Percentiles rank a stretch among this genome's conserved stretches.
These are phyloP conservation scores for Trissolcus brochymenae DNA, from an alignment of 2,888 invertebrate species.

Conservation along the genomic window DNA sequence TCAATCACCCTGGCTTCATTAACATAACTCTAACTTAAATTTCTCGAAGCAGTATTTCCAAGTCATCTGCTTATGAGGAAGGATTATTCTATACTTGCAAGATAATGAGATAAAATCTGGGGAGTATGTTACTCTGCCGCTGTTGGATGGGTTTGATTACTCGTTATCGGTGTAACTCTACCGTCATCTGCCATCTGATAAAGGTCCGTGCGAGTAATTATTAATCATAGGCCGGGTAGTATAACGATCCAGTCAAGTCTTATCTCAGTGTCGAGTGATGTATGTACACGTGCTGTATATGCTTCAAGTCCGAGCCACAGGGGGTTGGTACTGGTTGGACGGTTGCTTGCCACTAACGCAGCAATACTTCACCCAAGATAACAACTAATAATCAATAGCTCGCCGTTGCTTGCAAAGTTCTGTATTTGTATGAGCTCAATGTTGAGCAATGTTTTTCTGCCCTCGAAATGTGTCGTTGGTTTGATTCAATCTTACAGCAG, in stretches of 20 bases:
- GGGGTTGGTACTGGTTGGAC: slow-evolving; percentile 57
- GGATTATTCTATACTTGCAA: slow-evolving; percentile 47
- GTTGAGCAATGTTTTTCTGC: no score
- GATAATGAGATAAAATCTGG: slow-evolving; percentile 56
- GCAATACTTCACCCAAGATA: slow-evolving; percentile 72
- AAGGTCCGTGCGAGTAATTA: slow-evolving; percentile 72
- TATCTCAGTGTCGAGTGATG: slow-evolving; percentile 73
- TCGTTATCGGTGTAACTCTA: slow-evolving; percentile 73
- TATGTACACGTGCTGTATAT: slow-evolving; percentile 64
- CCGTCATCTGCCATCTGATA: slow-evolving; percentile 74
- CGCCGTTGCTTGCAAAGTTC: slow-evolving; percentile 66
- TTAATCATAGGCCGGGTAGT: slow-evolving; percentile 74
- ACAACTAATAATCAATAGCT: slow-evolving; percentile 72
- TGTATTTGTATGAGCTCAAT: slow-evolving; percentile 56
- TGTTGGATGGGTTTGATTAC: slow-evolving; percentile 70
- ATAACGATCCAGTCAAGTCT: slow-evolving; percentile 74
- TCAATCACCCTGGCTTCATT: slow-evolving; percentile 29
- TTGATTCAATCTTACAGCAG: no score
- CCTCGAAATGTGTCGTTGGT: no score
- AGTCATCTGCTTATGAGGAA: slow-evolving; percentile 50
- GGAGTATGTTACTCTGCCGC: slow-evolving; percentile 41
- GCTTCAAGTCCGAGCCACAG: slow-evolving; percentile 57
- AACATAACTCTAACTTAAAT: slow-evolving; percentile 29
- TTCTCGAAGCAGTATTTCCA: slow-evolving; percentile 23
- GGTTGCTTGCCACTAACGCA: slow-evolving; percentile 59